Percentiles rank a stretch among this genome's conserved stretches.
Evolutionary conservation across 2,888 invertebrate species (phyloP).

Genomic region (Lordiphosa fenestrarum): DNA sequence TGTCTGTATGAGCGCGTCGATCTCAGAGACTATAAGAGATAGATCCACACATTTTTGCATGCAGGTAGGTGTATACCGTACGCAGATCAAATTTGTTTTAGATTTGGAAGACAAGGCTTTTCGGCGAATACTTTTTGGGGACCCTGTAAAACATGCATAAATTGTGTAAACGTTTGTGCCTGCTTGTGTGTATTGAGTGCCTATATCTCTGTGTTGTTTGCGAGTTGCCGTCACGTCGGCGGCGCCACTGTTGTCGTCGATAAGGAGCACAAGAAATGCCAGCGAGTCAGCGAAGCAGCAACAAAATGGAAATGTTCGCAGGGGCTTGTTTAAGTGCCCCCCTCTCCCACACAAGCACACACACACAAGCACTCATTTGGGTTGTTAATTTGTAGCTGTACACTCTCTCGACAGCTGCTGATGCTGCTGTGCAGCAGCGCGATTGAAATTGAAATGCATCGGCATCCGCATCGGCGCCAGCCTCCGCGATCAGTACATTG

Average conservation of each 20-base stretch:
- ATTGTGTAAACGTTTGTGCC: slow-evolving; percentile 27
- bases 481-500: slow-evolving; percentile 34
- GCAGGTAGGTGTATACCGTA: too few relatives aligned
- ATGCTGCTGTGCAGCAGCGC: slow-evolving; percentile 30
- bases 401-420: slow-evolving; percentile 37
- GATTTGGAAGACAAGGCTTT: too few relatives aligned
- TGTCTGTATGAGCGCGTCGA: too few relatives aligned
- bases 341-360: slow-evolving; percentile 28
- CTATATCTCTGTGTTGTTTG: slow-evolving; percentile 23
- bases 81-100: too few relatives aligned
- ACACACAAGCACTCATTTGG: slow-evolving; percentile 18
- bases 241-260: slow-evolving; percentile 74
- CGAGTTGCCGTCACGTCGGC: slow-evolving; percentile 63
- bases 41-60: too few relatives aligned
- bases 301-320: slow-evolving; percentile 41
- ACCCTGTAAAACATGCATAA: slow-evolving; percentile 3
- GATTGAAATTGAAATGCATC: slow-evolving; percentile 1
- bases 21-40: too few relatives aligned
- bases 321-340: slow-evolving; percentile 21
- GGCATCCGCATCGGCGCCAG: background rate
- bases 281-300: slow-evolving; percentile 22
- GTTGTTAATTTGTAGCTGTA: slow-evolving; percentile 34
- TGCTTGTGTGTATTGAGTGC: slow-evolving; percentile 7
- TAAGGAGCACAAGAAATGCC: slow-evolving; percentile 69
- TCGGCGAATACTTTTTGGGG: too few relatives aligned